A percentile compares a stretch with the other conserved stretches of the same genome.
Conservation (phyloP, 2,888 invertebrate species). For the Griposia aprilina region DNA sequence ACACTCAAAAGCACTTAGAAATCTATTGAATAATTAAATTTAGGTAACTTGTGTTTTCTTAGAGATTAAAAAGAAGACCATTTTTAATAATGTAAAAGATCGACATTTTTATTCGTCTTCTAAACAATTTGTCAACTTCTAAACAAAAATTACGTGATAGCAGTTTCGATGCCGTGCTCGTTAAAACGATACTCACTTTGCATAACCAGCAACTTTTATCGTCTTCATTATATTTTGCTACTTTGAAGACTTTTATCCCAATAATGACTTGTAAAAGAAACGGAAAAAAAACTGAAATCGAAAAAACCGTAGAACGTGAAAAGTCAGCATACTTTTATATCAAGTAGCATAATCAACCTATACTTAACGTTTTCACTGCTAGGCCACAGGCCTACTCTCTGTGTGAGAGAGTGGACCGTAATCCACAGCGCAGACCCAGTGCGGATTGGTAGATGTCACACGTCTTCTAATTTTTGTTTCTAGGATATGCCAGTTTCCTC, state of each 20-base stretch:
- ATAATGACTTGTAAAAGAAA: slow-evolving; percentile 2
- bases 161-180: slow-evolving; percentile 19
- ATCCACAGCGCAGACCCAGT: too few species aligned
- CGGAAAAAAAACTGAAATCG: background rate
- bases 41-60: background rate
- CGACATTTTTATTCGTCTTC: background rate
- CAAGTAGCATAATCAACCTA: too few species aligned
- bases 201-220: slow-evolving; percentile 29
- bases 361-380: too few species aligned
- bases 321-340: too few species aligned
- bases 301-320: background rate
- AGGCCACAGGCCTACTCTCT: too few species aligned
- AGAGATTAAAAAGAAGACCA: background rate
- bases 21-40: background rate
- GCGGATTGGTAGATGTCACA: too few species aligned
- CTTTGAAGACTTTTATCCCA: slow-evolving; percentile 25
- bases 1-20: background rate
- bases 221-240: slow-evolving; percentile 44
- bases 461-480: too few species aligned
- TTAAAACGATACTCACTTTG: slow-evolving; percentile 38
- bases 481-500: too few species aligned
- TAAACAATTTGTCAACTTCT: background rate
- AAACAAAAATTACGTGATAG: slow-evolving; percentile 25
- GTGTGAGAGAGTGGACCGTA: too few species aligned
- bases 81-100: background rate